Conservation (phyloP, 92 coral and sea anemone species). For the Palythoa grandis region DNA sequence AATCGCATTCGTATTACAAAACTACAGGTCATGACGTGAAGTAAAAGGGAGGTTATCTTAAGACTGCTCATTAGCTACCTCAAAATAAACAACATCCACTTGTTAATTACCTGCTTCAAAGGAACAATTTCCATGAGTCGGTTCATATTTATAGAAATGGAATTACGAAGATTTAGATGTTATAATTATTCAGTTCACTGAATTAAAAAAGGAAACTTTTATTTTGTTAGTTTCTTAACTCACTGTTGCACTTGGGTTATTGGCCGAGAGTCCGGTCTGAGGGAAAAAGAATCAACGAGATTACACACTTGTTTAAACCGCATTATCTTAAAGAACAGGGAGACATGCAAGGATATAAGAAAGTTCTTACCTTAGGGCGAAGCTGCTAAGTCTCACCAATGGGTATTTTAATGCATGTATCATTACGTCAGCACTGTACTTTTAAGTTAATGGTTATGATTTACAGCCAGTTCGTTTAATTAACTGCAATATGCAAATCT, state of each 20-base stretch:
- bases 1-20: no score
- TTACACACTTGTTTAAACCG: slow-evolving; percentile 27
- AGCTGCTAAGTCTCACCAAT: no score
- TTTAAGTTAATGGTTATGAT: not conserved
- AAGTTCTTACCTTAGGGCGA: not conserved
- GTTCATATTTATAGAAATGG: not conserved
- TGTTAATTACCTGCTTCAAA: no score
- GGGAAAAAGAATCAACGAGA: slow-evolving; percentile 7
- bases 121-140: not conserved
- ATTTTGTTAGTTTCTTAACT: slow-evolving; percentile 38
- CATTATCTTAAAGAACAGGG: slow-evolving; percentile 18
- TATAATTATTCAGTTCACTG: not conserved
- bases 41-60: not conserved
- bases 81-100: no score
- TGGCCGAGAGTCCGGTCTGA: slow-evolving; percentile 40
- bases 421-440: not conserved
- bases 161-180: not conserved
- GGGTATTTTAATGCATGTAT: not conserved
- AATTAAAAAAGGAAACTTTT: not conserved
- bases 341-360: not conserved
- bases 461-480: not conserved
- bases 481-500: not conserved
- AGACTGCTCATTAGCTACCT: not conserved
- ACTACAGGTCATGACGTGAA: no score
- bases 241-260: slow-evolving; percentile 34